Conservation (phyloP, 2,888 invertebrate species). For the Himalopsyche anomala region DNA sequence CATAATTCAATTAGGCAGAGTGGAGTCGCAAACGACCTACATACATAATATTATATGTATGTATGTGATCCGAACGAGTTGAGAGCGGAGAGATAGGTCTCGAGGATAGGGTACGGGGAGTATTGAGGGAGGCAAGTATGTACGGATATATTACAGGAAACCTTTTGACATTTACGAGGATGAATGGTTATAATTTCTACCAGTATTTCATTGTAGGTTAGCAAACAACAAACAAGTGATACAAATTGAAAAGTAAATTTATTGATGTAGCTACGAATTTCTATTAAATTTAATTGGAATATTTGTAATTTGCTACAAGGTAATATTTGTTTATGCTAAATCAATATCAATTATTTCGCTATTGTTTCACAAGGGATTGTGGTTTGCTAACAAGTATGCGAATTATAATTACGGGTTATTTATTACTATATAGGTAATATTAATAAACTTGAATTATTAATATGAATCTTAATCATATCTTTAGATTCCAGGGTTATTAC, state of each 20-base stretch:
- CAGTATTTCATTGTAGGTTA: conserved; percentile 10
- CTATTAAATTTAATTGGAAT: no score
- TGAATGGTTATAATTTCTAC: conserved; percentile 20
- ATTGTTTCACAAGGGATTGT: no score
- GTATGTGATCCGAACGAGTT: background rate
- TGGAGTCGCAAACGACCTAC: conserved; percentile 12
- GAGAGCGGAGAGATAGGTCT: conserved; percentile 5
- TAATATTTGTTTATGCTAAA: no score
- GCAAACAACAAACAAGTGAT: background rate
- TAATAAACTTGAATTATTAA: no score
- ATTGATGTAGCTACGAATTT: background rate
- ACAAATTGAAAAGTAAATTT: conserved; percentile 19
- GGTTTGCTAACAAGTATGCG: no score
- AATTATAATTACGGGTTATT: no score
- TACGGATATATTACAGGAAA: background rate
- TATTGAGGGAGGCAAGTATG: background rate
- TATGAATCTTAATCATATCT: no score
- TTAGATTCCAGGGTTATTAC: no score
- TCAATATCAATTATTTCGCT: no score
- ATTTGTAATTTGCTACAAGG: no score
- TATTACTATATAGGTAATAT: no score
- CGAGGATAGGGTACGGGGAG: background rate
- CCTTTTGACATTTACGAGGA: conserved; percentile 44
- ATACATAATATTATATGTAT: background rate
- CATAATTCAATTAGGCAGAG: conserved; percentile 31